A percentile compares a stretch with the other conserved stretches of the same genome.
These are phyloP conservation scores for Hoplias malabaricus DNA, from an alignment of 2,113 vertebrate species.

Conservation along the genomic window DNA sequence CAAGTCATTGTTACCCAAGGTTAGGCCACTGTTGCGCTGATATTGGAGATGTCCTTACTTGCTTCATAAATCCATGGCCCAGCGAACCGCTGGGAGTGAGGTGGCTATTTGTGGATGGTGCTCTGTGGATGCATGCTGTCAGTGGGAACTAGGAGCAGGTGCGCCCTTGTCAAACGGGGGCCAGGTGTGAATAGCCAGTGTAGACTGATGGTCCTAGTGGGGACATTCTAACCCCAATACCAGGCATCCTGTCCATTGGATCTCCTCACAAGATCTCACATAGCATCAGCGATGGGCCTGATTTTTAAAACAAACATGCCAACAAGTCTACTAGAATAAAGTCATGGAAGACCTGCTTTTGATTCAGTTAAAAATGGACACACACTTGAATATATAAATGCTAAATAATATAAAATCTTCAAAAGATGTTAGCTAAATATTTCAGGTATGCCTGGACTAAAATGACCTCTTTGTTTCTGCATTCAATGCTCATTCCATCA, in stretches of 20 bases:
- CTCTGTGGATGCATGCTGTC: constrained; percentile 40
- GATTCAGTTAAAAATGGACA: too few species aligned
- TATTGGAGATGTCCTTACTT: constrained; percentile 59
- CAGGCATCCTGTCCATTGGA: constrained; percentile 13
- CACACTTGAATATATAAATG: too few species aligned
- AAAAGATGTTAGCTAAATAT: too few species aligned
- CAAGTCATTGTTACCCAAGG: constrained; percentile 47
- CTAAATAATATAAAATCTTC: too few species aligned
- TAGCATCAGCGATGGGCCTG: not conserved
- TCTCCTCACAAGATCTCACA: not conserved
- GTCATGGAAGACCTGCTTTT: too few species aligned
- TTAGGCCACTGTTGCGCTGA: constrained; percentile 34
- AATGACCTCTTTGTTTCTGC: too few species aligned
- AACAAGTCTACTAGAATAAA: too few species aligned
- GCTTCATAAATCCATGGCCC: constrained; percentile 56
- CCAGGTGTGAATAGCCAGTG: constrained; percentile 43
- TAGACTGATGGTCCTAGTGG: constrained; percentile 31
- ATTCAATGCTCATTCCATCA: too few species aligned
- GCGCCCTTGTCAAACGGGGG: constrained; percentile 36
- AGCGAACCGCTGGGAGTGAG: constrained; percentile 43
- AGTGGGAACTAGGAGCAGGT: constrained; percentile 43
- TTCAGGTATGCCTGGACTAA: too few species aligned
- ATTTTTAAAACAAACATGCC: too few species aligned
- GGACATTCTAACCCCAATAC: constrained; percentile 38
- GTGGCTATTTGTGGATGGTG: constrained; percentile 62